Conservation (phyloP, 35 echinoderm and acorn worm species). For the Lytechinus variegatus region DNA sequence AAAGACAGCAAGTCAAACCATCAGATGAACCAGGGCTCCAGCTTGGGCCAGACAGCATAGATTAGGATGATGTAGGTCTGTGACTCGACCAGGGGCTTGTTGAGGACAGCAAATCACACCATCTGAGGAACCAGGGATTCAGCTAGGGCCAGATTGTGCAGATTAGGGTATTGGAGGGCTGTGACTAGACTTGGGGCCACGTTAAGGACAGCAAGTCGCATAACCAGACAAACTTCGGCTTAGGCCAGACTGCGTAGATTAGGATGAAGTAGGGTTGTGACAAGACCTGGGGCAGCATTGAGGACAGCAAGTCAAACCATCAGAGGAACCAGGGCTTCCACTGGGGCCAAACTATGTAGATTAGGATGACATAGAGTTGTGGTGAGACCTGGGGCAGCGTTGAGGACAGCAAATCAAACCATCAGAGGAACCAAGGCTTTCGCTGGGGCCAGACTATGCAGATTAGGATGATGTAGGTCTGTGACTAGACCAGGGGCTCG, state of each 20-base stretch:
- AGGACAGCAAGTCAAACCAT: conserved; percentile 70
- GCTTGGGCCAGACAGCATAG: conserved; percentile 57
- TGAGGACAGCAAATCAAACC: no score
- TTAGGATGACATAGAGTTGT: conserved; percentile 68
- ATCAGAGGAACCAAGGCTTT: no score
- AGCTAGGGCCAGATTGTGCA: conserved; percentile 56
- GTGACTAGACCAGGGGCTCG: neutral
- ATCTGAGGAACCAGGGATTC: conserved; percentile 68
- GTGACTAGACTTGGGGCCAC: conserved; percentile 53
- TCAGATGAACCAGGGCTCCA: conserved; percentile 61
- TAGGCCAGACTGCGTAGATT: conserved; percentile 59
- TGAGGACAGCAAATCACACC: conserved; percentile 64
- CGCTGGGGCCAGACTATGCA: no score
- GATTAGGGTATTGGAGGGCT: conserved; percentile 61
- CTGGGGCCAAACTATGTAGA: conserved; percentile 56
- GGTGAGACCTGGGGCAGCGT: neutral
- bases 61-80: conserved; percentile 64
- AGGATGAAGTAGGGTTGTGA: conserved; percentile 63
- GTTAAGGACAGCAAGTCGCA: conserved; percentile 62
- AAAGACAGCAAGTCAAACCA: conserved; percentile 69
- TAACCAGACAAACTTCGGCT: conserved; percentile 62
- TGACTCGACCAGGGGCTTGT: conserved; percentile 19
- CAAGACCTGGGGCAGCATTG: conserved; percentile 14
- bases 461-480: no score
- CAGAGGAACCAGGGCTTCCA: conserved; percentile 67